Conservation (phyloP, 2,888 invertebrate genomes). For the Capitulum mitella region DNA sequence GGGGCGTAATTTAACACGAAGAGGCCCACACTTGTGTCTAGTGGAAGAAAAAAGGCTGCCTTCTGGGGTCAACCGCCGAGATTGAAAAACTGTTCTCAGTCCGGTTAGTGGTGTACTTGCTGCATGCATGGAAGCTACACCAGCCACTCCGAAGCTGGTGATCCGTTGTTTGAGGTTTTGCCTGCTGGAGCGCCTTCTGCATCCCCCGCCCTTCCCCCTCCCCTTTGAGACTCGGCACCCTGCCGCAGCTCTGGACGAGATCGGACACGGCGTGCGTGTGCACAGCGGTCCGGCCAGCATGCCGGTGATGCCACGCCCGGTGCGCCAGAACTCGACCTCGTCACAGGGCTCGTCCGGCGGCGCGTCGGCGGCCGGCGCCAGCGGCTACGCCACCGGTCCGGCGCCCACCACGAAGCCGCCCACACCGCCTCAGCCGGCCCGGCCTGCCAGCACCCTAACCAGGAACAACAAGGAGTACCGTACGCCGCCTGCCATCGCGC, state of each 20-base stretch:
- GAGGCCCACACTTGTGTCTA: too few species aligned
- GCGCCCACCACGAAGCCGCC: conserved; percentile 93
- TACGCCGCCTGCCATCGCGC: conserved; percentile 92
- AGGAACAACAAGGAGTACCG: conserved; percentile 71
- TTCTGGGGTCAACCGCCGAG: too few species aligned
- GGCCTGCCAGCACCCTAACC: conserved; percentile 50
- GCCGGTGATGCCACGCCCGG: not conserved
- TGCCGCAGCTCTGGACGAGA: conserved; percentile 80
- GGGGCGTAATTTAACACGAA: too few species aligned
- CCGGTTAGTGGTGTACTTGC: too few species aligned
- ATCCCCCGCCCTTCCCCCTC: too few species aligned
- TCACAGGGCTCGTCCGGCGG: conserved; percentile 8
- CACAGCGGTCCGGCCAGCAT: conserved; percentile 30
- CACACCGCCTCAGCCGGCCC: conserved; percentile 74
- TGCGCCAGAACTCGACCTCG: not conserved
- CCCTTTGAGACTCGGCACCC: too few species aligned
- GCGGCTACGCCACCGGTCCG: conserved; percentile 50
- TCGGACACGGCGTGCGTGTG: conserved; percentile 72
- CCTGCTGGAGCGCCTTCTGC: too few species aligned
- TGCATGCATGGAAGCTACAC: too few species aligned
- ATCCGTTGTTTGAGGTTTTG: too few species aligned
- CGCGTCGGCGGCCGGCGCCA: conserved; percentile 8
- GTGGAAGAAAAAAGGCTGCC: too few species aligned
- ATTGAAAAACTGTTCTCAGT: too few species aligned
- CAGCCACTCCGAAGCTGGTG: too few species aligned